A percentile compares a stretch with the other conserved stretches of the same genome.
Evolutionary conservation across 2,888 invertebrate species (phyloP).

Genomic region (Drosophila merina): DNA sequence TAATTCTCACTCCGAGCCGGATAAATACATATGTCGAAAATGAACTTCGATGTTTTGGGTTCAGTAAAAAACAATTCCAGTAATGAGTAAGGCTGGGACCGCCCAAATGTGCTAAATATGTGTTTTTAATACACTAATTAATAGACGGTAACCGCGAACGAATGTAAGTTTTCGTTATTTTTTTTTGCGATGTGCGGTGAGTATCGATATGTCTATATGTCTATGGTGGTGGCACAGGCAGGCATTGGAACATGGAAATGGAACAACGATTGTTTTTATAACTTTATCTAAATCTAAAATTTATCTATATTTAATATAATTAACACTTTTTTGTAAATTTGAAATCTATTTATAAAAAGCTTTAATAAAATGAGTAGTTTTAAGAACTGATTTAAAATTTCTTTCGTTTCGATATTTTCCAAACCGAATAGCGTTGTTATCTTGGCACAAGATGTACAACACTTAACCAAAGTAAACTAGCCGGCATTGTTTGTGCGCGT

Average conservation of each 20-base stretch:
- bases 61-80: constrained; percentile 13
- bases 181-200: constrained; percentile 29
- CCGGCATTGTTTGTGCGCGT: constrained; percentile 39
- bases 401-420: not conserved
- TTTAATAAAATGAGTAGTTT: no score
- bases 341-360: not conserved
- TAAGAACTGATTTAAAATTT: no score
- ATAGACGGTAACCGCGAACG: constrained; percentile 32
- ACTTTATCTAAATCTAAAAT: no score
- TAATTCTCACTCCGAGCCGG: constrained; percentile 45
- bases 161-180: constrained; percentile 37
- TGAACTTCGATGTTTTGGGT: constrained; percentile 27
- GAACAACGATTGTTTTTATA: not conserved
- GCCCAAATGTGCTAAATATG: constrained; percentile 11
- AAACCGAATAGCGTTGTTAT: not conserved
- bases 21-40: constrained; percentile 42
- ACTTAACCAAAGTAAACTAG: constrained; percentile 22
- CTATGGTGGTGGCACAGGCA: not conserved
- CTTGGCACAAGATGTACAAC: constrained; percentile 18
- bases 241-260: constrained; percentile 1
- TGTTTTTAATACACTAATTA: constrained; percentile 22
- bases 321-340: not conserved
- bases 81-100: not conserved
- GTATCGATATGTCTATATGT: constrained; percentile 29
- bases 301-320: not conserved